These are phyloP conservation scores for Andricus curvator DNA, from an alignment of 2,888 invertebrate genomes.

Conservation along the genomic window DNA sequence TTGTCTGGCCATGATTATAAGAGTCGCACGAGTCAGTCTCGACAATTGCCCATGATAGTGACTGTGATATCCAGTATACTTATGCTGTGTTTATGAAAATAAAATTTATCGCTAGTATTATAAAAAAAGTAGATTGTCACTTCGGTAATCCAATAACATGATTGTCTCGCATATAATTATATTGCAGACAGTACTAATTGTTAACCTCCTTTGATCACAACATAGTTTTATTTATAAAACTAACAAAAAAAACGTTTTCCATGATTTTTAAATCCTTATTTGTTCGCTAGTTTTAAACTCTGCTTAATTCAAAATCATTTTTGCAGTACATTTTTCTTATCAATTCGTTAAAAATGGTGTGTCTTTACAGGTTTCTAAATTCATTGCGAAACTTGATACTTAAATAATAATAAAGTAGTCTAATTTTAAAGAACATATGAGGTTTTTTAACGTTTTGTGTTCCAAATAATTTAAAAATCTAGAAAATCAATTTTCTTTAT, in stretches of 20 bases:
- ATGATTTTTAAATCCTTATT: background rate
- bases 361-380: too few species aligned
- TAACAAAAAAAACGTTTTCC: background rate
- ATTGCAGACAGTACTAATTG: constrained; percentile 12
- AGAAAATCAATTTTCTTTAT: too few species aligned
- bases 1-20: constrained; percentile 45
- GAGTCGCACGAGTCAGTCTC: constrained; percentile 39
- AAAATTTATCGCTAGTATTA: background rate
- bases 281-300: background rate
- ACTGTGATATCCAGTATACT: constrained; percentile 8
- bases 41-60: constrained; percentile 32
- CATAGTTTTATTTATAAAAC: background rate
- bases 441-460: too few species aligned
- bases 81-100: background rate
- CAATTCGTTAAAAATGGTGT: too few species aligned
- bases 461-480: too few species aligned
- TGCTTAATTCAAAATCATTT: background rate
- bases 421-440: too few species aligned
- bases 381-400: too few species aligned
- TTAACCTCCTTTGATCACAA: background rate
- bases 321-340: too few species aligned
- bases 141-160: constrained; percentile 3
- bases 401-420: too few species aligned
- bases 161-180: background rate
- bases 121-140: constrained; percentile 3